A percentile compares a stretch with the other conserved stretches of the same genome.
Evolutionary conservation across 2,113 vertebrate genomes (phyloP).

Genomic region (Seriola rivoliana): DNA sequence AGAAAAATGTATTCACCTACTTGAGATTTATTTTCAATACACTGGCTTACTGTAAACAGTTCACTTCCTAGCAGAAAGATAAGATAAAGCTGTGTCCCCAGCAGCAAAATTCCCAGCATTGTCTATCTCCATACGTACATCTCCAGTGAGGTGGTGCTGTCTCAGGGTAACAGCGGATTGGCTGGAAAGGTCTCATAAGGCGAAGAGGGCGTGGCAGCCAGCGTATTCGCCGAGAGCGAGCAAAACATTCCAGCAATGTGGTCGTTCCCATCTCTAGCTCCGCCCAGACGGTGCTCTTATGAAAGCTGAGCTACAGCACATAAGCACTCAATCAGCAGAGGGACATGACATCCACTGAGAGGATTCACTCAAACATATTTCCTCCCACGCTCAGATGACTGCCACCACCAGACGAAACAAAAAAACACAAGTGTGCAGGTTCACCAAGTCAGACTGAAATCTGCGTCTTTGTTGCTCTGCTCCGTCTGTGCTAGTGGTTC

Average conservation of each 20-base stretch:
- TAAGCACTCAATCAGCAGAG: conserved; percentile 44
- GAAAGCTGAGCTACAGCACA: conserved; percentile 57
- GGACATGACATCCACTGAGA: conserved; percentile 45
- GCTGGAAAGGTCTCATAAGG: conserved; percentile 79
- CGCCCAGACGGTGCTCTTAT: conserved; percentile 45
- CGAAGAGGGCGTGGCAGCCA: conserved; percentile 68
- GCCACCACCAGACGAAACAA: conserved; percentile 25
- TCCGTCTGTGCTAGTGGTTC: conserved; percentile 51
- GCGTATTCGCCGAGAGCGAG: conserved; percentile 71
- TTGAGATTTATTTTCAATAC: neutral
- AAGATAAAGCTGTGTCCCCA: neutral
- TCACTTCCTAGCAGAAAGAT: conserved; percentile 6
- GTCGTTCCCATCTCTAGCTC: conserved; percentile 79
- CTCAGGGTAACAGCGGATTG: conserved; percentile 86
- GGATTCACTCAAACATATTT: conserved; percentile 47
- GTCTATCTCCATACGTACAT: conserved; percentile 82
- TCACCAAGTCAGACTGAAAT: conserved; percentile 49
- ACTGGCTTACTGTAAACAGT: neutral
- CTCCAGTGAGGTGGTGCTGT: conserved; percentile 68
- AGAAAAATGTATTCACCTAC: neutral
- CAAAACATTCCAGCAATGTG: conserved; percentile 85
- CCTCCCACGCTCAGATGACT: conserved; percentile 31
- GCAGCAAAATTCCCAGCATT: neutral
- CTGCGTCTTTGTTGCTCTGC: conserved; percentile 47
- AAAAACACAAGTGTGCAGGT: conserved; percentile 37